phyloP scores from a whole-genome alignment of 1,140 invertebrate species.

The Caenorhabditis tropicalis region DNA sequence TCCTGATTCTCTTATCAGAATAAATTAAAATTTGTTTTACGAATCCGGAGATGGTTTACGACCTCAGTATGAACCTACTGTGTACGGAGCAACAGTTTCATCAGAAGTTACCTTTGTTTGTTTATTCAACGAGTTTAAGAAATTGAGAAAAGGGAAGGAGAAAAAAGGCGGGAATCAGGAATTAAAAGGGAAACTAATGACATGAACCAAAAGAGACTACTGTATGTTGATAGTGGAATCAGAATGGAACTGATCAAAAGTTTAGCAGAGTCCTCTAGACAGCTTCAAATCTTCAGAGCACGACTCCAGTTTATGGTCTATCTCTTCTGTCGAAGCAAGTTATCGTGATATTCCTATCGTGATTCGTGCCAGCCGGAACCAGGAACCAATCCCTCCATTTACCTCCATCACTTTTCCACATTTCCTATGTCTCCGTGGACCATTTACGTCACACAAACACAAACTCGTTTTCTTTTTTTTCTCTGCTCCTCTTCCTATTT shows the following conservation, averaged over 20 bases:
- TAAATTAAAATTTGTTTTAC: constrained; percentile 25
- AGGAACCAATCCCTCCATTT: background rate
- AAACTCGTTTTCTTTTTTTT: background rate
- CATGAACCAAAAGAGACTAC: too few relatives aligned
- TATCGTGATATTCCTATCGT: too few relatives aligned
- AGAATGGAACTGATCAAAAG: too few relatives aligned
- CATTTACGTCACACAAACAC: background rate
- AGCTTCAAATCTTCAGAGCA: too few relatives aligned
- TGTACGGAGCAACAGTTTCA: background rate
- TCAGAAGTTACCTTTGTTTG: background rate
- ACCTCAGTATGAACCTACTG: constrained; percentile 19
- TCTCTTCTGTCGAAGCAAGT: too few relatives aligned
- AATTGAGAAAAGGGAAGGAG: background rate
- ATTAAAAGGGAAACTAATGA: too few relatives aligned
- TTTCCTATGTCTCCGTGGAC: background rate
- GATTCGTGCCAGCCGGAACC: background rate
- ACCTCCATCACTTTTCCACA: background rate
- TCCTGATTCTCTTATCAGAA: background rate
- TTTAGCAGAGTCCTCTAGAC: too few relatives aligned
- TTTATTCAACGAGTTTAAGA: background rate
- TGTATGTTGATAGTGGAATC: too few relatives aligned
- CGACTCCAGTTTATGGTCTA: too few relatives aligned
- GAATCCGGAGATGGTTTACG: constrained; percentile 39
- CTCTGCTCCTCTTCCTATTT: background rate
- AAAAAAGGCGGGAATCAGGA: background rate